Percentiles rank a stretch among this genome's conserved stretches.
These are phyloP conservation scores for Orthosia cruda DNA, from an alignment of 2,888 invertebrate species.

Conservation along the genomic window DNA sequence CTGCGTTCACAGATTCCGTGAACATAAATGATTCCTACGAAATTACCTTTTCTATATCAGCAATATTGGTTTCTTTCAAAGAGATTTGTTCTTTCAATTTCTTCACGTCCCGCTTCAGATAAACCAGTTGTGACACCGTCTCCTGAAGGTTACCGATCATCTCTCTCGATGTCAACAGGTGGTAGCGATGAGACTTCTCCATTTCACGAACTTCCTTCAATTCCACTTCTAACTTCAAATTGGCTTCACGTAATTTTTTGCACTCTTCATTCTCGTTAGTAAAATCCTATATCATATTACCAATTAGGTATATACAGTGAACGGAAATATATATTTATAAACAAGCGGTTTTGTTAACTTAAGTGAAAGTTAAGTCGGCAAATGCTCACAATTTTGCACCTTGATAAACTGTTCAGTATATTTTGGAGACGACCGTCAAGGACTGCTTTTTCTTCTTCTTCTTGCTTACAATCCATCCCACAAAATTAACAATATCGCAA, in stretches of 20 bases:
- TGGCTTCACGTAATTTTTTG: slow-evolving; percentile 80
- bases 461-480: slow-evolving; percentile 70
- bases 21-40: not conserved
- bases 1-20: no score
- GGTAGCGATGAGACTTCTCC: slow-evolving; percentile 88
- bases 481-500: not conserved
- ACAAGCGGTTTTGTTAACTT: not conserved
- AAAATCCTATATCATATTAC: slow-evolving; percentile 75
- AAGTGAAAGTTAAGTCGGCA: not conserved
- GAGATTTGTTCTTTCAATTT: slow-evolving; percentile 83
- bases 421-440: slow-evolving; percentile 79
- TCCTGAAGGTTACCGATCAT: slow-evolving; percentile 89
- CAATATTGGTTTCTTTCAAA: slow-evolving; percentile 77
- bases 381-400: slow-evolving; percentile 84
- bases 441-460: slow-evolving; percentile 63
- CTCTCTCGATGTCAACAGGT: slow-evolving; percentile 85
- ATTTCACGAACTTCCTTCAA: slow-evolving; percentile 84
- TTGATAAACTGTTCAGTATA: slow-evolving; percentile 80
- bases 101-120: slow-evolving; percentile 86
- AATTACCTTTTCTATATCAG: slow-evolving; percentile 80
- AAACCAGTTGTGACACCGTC: slow-evolving; percentile 86
- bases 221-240: slow-evolving; percentile 83
- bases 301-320: slow-evolving; percentile 6
- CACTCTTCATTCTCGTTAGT: slow-evolving; percentile 82
- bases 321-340: no score